A percentile compares a stretch with the other conserved stretches of the same genome.
These are phyloP conservation scores for Melanocharis versteri DNA, from an alignment of 2,113 vertebrate species.

Conservation along the genomic window DNA sequence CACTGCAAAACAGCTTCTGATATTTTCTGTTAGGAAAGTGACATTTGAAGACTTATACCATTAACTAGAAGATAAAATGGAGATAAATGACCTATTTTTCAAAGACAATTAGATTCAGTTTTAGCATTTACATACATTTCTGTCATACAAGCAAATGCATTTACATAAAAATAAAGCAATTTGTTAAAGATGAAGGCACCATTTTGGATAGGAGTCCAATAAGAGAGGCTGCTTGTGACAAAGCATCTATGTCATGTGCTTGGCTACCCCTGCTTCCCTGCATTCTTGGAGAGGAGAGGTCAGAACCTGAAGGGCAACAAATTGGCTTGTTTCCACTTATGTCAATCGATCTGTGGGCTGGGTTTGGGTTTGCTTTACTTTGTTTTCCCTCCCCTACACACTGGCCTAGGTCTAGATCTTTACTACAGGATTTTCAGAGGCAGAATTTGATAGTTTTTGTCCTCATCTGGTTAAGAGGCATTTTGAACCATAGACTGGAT, in stretches of 20 bases:
- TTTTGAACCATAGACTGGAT: not conserved
- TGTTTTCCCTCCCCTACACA: fast-evolving
- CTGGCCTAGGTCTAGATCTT: not conserved
- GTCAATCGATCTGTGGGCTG: not conserved
- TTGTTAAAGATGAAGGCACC: not conserved
- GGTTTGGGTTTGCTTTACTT: not conserved
- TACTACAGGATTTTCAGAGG: not conserved
- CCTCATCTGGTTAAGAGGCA: not conserved
- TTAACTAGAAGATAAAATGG: not conserved
- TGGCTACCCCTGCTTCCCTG: not conserved
- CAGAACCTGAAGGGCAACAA: not conserved
- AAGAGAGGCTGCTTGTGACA: not conserved
- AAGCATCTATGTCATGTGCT: not conserved
- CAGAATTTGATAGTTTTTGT: not conserved
- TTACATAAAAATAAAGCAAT: not conserved
- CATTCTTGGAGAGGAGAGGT: not conserved
- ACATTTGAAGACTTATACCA: not conserved
- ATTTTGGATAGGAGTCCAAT: not conserved
- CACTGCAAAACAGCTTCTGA: not conserved
- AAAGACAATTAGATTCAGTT: not conserved
- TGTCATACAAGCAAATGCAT: not conserved
- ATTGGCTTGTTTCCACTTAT: not conserved
- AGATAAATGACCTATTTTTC: not conserved
- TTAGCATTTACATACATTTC: not conserved
- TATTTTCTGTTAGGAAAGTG: not conserved